Percentiles rank a stretch among this genome's conserved stretches.
These are phyloP conservation scores for Drosophila repletoides DNA, from an alignment of 1,140 invertebrate species.

Conservation along the genomic window DNA sequence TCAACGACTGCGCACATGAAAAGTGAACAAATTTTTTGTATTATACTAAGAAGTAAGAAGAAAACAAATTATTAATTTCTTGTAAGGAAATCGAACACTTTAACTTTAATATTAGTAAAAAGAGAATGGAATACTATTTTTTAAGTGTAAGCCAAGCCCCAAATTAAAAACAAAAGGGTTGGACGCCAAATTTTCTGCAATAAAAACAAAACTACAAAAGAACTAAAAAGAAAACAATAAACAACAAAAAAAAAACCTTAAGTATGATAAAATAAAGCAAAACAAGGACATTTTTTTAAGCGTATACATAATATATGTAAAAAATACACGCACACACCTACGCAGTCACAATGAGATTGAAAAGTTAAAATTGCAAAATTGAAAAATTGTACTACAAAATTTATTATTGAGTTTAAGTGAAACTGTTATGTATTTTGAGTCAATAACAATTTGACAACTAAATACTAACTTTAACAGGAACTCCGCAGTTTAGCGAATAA, in stretches of 20 bases:
- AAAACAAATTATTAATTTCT: slow-evolving; percentile 3
- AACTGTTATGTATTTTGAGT: no score
- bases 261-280: slow-evolving; percentile 25
- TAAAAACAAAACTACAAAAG: slow-evolving; percentile 39
- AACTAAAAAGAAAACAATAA: slow-evolving; percentile 9
- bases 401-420: slow-evolving; percentile 11
- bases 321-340: no score
- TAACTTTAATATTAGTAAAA: slow-evolving; percentile 38
- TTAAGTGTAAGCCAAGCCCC: slow-evolving; percentile 67
- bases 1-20: slow-evolving; percentile 78
- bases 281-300: slow-evolving; percentile 63
- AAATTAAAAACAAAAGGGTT: slow-evolving; percentile 34
- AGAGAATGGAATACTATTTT: slow-evolving; percentile 65
- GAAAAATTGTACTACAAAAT: slow-evolving; percentile 6
- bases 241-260: slow-evolving; percentile 6
- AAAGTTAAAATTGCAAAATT: slow-evolving; percentile 16
- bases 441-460: no score
- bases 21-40: slow-evolving; percentile 75
- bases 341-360: slow-evolving; percentile 10
- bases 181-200: slow-evolving; percentile 75
- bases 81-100: slow-evolving; percentile 27
- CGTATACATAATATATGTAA: no score
- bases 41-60: slow-evolving; percentile 50
- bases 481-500: neutral
- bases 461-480: no score